phyloP scores from a whole-genome alignment of 2,888 invertebrate species.

The Apamea epomidion region DNA sequence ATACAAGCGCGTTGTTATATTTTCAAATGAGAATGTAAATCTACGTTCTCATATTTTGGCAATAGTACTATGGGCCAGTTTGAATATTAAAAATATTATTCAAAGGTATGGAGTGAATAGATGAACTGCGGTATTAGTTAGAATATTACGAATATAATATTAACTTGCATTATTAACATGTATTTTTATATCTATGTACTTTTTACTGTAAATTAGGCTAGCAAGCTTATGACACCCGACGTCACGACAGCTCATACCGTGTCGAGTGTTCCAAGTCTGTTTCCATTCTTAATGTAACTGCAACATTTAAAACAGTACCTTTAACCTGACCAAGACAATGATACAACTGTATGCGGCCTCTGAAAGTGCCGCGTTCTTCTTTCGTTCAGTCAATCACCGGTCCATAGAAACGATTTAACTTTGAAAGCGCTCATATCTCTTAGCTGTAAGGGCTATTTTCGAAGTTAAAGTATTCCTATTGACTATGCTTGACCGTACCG shows the following conservation, averaged over 20 bases:
- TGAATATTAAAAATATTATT: background rate
- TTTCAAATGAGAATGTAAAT: background rate
- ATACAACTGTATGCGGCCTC: background rate
- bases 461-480: background rate
- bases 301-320: constrained; percentile 4
- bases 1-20: background rate
- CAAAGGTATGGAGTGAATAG: background rate
- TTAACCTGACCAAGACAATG: background rate
- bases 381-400: background rate
- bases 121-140: background rate
- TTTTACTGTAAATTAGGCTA: background rate
- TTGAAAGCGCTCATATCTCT: background rate
- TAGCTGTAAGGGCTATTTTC: background rate
- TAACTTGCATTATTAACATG: constrained; percentile 4
- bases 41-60: background rate
- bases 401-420: background rate
- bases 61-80: background rate
- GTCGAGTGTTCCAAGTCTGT: background rate
- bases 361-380: background rate
- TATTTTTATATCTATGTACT: constrained; percentile 31
- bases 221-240: constrained; percentile 17
- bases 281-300: background rate
- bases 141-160: background rate
- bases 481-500: background rate
- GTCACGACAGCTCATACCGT: background rate